Base-by-base conservation (phyloP, 2,113 vertebrate species). In the Zapornia atra region DNA sequence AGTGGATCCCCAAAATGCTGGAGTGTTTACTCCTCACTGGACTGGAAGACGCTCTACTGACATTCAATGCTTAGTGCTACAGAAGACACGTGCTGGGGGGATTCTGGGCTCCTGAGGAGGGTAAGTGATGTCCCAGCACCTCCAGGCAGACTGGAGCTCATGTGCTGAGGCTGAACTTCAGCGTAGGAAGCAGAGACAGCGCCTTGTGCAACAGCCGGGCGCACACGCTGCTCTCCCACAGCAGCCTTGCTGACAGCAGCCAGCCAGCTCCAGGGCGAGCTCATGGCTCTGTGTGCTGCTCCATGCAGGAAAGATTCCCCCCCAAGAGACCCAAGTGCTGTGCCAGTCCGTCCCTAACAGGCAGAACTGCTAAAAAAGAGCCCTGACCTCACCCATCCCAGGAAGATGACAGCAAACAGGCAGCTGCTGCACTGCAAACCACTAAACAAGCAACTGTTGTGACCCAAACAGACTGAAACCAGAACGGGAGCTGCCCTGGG, bases 391-490 rank as follows among this genome's bases (percentile, higher is more conserved):
- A 81, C 80, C 73, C 53, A 71, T 60, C 68, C 54, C 50, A 91
- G 71, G 51, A 80, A 82, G 50, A 81, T 38, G 60, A 86, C 56
- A 60, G 83, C 83, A 86, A 86, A 90, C 31, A 72, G 82, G 95
- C 61, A 77, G 64, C 71, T 78, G 90, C 79, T 83, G 56, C 38
- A 88, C 77, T 68, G 68, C 60, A 90, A 94, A 83, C 24, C 79
- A 94, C 92, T 88, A 78, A 92, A 95, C 69, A 95, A 95, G 86
- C 68, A 96, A 86, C 75, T 94, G 88, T 57, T 17, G 64, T 90
- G 95, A 92, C 48, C 76, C 88, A 90, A 70, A 88, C n/a, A 87
- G 92, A 76, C 93, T 77, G 75, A 46, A 81, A 80, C 56, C 88
- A 75, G 75, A 73, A 56, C 38, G 65, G 65, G 78, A 72, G 61